Percentiles rank a stretch among this genome's conserved stretches.
These are phyloP conservation scores for Macrotus californicus DNA, from an alignment of 2,113 vertebrate genomes.

Conservation along the genomic window DNA sequence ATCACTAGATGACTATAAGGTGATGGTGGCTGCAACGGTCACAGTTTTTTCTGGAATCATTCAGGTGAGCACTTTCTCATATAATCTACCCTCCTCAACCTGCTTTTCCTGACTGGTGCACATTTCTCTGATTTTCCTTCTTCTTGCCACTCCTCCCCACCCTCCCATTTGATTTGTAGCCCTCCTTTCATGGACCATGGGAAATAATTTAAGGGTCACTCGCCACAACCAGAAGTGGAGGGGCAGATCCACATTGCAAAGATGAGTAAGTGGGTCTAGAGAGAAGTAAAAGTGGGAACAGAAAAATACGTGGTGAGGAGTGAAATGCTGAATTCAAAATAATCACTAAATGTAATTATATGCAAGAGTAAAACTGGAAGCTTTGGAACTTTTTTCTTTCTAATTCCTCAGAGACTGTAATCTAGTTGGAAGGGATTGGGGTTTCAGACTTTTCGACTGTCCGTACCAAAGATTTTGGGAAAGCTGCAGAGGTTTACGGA, in stretches of 20 bases:
- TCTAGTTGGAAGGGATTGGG: background rate
- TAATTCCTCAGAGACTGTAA: background rate
- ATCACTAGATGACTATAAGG: conserved; percentile 74
- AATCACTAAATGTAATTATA: background rate
- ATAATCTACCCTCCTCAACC: background rate
- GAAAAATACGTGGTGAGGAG: background rate
- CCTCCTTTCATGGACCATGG: background rate
- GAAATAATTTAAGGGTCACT: background rate
- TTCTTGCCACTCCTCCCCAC: background rate
- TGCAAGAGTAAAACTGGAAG: background rate
- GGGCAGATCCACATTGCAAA: background rate
- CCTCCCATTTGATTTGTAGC: background rate
- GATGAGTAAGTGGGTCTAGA: background rate
- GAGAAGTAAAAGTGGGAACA: background rate
- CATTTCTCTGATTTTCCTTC: background rate
- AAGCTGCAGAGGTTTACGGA: background rate
- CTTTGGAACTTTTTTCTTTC: background rate
- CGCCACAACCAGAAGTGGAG: background rate
- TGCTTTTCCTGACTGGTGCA: rapidly evolving
- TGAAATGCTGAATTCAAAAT: background rate
- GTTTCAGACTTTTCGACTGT: background rate
- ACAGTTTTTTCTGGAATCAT: conserved; percentile 91
- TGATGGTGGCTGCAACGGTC: conserved; percentile 87
- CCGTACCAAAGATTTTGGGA: background rate
- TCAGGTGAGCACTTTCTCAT: conserved; percentile 83